phyloP scores from a whole-genome alignment of 2,113 vertebrate genomes.

The Pithys albifrons region DNA sequence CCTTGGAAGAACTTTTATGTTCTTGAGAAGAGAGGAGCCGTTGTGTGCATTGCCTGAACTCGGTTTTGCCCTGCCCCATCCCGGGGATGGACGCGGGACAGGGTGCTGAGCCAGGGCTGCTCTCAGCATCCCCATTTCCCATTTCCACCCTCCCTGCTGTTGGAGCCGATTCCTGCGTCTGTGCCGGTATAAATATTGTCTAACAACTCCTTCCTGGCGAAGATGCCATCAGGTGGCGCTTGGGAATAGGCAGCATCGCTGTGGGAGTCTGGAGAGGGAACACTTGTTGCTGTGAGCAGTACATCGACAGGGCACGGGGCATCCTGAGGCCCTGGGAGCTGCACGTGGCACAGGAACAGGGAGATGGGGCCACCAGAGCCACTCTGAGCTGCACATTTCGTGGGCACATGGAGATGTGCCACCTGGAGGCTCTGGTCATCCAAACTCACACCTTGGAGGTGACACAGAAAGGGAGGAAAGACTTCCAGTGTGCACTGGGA shows the following conservation, averaged over 20 bases:
- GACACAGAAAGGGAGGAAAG: background rate
- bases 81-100: accelerated
- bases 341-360: background rate
- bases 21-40: background rate
- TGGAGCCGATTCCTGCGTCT: background rate
- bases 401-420: background rate
- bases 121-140: accelerated
- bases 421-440: background rate
- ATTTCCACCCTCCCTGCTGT: background rate
- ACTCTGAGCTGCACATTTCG: background rate
- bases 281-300: background rate
- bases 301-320: background rate
- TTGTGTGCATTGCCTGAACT: accelerated
- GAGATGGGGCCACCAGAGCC: background rate
- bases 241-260: background rate
- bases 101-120: background rate
- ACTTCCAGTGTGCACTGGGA: background rate
- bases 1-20: background rate
- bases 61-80: background rate
- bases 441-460: accelerated
- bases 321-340: background rate
- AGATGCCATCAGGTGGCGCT: constrained; percentile 20
- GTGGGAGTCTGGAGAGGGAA: background rate
- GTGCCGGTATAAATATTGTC: background rate
- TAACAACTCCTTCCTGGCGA: background rate